Evolutionary conservation across 2,797 vertebrate genomes (phyloP).

Genomic region (Brachymystax lenok): DNA sequence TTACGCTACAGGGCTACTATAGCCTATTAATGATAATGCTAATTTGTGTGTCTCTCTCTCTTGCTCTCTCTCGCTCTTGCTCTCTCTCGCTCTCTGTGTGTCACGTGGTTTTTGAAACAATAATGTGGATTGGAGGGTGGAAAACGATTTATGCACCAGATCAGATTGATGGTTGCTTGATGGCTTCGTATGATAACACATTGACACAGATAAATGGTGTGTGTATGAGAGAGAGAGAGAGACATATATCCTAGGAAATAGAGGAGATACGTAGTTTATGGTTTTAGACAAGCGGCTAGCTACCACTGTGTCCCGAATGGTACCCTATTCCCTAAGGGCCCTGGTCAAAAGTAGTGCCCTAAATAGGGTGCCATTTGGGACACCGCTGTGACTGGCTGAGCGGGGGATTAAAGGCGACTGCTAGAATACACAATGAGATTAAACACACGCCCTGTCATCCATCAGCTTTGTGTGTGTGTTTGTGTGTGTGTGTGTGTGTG

Average conservation of each 20-base stretch:
- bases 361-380: too few relatives aligned
- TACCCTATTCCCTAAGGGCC: too few relatives aligned
- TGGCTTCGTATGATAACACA: neutral
- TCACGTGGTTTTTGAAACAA: neutral
- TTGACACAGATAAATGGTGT: neutral
- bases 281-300: too few relatives aligned
- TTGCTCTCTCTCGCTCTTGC: neutral
- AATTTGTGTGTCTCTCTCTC: neutral
- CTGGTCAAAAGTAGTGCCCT: too few relatives aligned
- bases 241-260: too few relatives aligned
- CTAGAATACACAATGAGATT: constrained; percentile 63
- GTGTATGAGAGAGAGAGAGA: too few relatives aligned
- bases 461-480: too few relatives aligned
- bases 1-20: constrained; percentile 10
- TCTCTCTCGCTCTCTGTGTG: neutral
- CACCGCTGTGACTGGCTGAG: constrained; percentile 26
- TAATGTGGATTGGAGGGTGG: constrained; percentile 18
- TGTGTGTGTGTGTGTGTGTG: neutral
- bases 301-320: too few relatives aligned
- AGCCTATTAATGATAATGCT: constrained; percentile 17
- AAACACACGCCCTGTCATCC: constrained; percentile 40
- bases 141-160: neutral
- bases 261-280: too few relatives aligned
- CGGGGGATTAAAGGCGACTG: constrained; percentile 54
- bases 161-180: neutral